Evolutionary conservation across 2,888 invertebrate genomes (phyloP).

Genomic region (Phlogophora meticulosa): DNA sequence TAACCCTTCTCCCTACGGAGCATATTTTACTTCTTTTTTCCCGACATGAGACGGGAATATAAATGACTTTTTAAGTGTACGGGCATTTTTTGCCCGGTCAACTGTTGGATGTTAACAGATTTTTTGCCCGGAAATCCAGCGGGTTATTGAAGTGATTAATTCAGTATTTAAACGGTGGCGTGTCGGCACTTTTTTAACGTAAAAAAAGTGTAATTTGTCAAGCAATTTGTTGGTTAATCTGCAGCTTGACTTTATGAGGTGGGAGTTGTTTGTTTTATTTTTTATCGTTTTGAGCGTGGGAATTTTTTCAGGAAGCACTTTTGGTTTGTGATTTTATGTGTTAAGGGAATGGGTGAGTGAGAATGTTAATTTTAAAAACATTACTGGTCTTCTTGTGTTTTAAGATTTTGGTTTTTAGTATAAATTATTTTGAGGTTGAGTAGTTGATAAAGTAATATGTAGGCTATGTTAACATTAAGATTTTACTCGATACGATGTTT

Average conservation of each 20-base stretch:
- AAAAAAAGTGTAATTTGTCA: conserved; percentile 69
- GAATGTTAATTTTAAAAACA: no score
- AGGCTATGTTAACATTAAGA: no score
- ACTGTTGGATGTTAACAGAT: conserved; percentile 80
- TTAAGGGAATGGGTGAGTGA: neutral
- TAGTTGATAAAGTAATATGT: no score
- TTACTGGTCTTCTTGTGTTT: no score
- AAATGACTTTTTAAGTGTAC: conserved; percentile 83
- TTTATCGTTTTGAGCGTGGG: conserved; percentile 45
- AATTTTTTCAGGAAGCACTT: conserved; percentile 26
- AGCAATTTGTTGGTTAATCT: conserved; percentile 60
- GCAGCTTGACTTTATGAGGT: conserved; percentile 53
- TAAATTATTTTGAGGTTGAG: no score
- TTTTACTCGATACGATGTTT: no score
- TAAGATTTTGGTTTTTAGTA: no score
- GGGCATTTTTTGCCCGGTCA: conserved; percentile 75
- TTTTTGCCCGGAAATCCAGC: conserved; percentile 76
- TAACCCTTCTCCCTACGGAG: conserved; percentile 48
- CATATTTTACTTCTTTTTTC: conserved; percentile 67
- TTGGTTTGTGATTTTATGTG: neutral
- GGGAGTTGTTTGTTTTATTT: conserved; percentile 32
- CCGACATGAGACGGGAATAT: conserved; percentile 70
- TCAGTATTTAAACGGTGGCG: conserved; percentile 70
- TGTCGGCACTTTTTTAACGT: conserved; percentile 66
- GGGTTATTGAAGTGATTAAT: conserved; percentile 79